These are phyloP conservation scores for Apodemia duryi DNA, from an alignment of 2,888 invertebrate genomes.

Conservation along the genomic window DNA sequence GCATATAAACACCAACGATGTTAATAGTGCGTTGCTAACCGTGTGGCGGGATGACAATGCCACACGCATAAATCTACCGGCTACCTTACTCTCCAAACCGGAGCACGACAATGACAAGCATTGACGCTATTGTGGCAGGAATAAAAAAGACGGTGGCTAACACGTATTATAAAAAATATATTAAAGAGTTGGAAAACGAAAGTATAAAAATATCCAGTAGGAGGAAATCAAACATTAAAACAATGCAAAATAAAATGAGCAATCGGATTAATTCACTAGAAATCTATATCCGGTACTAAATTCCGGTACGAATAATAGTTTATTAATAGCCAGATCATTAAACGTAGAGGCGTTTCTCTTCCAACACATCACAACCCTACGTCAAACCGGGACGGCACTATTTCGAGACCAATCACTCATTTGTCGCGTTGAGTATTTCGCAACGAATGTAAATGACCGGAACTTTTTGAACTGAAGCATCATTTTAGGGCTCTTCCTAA, in stretches of 20 bases:
- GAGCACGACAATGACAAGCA: too few species aligned
- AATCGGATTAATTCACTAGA: background rate
- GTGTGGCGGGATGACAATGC: too few species aligned
- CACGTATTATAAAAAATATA: too few species aligned
- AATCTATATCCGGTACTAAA: constrained; percentile 7
- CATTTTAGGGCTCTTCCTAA: constrained; percentile 32
- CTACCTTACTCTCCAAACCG: too few species aligned
- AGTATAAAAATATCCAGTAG: background rate
- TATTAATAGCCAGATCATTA: constrained; percentile 8
- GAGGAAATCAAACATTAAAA: background rate
- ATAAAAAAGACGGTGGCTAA: too few species aligned
- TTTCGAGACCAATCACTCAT: constrained; percentile 22
- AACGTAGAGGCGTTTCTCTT: background rate
- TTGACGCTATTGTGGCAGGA: too few species aligned
- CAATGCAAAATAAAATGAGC: background rate
- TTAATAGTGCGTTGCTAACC: too few species aligned
- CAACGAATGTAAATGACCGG: constrained; percentile 25
- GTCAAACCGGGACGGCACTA: constrained; percentile 20
- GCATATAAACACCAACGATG: too few species aligned
- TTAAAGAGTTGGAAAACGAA: background rate
- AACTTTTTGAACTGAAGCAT: constrained; percentile 38
- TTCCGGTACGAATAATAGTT: constrained; percentile 10
- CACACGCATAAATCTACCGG: too few species aligned
- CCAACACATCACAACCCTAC: constrained; percentile 9
- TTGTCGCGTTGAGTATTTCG: constrained; percentile 25